Conservation (phyloP, 1,140 invertebrate genomes). For the Lanistes nyassanus region DNA sequence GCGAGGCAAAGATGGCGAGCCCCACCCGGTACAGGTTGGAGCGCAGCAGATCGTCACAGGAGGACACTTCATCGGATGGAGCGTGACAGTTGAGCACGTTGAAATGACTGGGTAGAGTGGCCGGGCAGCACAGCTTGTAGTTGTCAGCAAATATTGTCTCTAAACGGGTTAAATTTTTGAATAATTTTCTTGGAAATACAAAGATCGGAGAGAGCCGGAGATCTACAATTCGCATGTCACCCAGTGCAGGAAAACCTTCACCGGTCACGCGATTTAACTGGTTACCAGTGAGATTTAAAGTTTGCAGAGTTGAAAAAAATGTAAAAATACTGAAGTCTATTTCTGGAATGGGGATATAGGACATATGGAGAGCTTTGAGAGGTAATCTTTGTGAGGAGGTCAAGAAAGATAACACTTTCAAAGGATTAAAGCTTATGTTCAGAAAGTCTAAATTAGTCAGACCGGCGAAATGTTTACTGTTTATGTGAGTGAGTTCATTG, state of each 20-base stretch:
- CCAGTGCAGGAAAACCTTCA: conserved; percentile 34
- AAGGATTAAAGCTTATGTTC: too few relatives aligned
- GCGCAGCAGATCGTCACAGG: too few relatives aligned
- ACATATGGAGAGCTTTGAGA: too few relatives aligned
- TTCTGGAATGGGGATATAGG: too few relatives aligned
- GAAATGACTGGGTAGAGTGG: conserved; percentile 29
- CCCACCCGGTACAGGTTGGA: not conserved
- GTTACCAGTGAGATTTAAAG: conserved; percentile 33
- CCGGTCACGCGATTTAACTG: conserved; percentile 25
- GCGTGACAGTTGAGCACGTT: too few relatives aligned
- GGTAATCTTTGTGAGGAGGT: too few relatives aligned
- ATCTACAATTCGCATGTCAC: conserved; percentile 18
- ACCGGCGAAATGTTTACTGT: too few relatives aligned
- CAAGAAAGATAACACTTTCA: too few relatives aligned
- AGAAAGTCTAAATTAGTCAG: too few relatives aligned
- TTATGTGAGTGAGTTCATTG: too few relatives aligned
- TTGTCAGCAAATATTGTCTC: conserved; percentile 29
- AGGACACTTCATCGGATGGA: too few relatives aligned
- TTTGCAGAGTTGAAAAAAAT: not conserved
- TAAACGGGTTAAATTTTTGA: conserved; percentile 24
- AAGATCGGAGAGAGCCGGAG: conserved; percentile 36
- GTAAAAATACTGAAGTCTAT: too few relatives aligned
- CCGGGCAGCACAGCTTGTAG: conserved; percentile 21
- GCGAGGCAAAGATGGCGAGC: conserved; percentile 31
- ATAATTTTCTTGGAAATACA: conserved; percentile 26